phyloP scores from a whole-genome alignment of 2,113 vertebrate species.

The Vidua macroura region DNA sequence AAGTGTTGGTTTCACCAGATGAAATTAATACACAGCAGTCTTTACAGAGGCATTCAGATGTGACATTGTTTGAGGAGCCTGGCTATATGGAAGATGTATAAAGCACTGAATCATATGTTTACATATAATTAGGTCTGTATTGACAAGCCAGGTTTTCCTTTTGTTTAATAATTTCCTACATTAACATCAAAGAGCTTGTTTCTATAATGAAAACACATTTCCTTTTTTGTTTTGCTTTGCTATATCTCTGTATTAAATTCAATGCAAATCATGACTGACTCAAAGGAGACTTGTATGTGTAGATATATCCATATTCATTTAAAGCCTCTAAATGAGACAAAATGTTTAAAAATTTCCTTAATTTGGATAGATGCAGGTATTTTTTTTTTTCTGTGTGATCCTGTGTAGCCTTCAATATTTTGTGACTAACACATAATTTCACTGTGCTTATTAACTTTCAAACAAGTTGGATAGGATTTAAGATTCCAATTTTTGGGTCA shows the following conservation, averaged over 20 bases:
- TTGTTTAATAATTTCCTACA: conserved; percentile 73
- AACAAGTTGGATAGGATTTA: neutral
- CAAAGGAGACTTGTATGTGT: neutral
- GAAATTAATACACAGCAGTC: conserved; percentile 73
- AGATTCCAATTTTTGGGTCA: neutral
- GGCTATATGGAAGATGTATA: conserved; percentile 73
- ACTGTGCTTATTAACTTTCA: neutral
- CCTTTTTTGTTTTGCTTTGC: conserved; percentile 42
- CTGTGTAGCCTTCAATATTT: neutral
- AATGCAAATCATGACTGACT: neutral
- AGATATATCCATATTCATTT: neutral
- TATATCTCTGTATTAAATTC: conserved; percentile 14
- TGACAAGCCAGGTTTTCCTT: conserved; percentile 70
- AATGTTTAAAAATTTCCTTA: neutral
- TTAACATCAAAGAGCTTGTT: conserved; percentile 69
- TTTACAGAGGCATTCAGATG: conserved; percentile 72
- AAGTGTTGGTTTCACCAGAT: conserved; percentile 78
- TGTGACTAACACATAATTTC: neutral
- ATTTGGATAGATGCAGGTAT: neutral
- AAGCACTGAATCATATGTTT: conserved; percentile 69
- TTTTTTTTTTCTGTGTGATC: neutral
- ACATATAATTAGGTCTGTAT: conserved; percentile 70
- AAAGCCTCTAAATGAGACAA: neutral
- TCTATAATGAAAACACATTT: conserved; percentile 56
- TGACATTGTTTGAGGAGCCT: conserved; percentile 71